Evolutionary conservation across 2,113 vertebrate species (phyloP), one percentile per base, ranked within the genome.

Genomic region (Dipodomys ordii): DNA sequence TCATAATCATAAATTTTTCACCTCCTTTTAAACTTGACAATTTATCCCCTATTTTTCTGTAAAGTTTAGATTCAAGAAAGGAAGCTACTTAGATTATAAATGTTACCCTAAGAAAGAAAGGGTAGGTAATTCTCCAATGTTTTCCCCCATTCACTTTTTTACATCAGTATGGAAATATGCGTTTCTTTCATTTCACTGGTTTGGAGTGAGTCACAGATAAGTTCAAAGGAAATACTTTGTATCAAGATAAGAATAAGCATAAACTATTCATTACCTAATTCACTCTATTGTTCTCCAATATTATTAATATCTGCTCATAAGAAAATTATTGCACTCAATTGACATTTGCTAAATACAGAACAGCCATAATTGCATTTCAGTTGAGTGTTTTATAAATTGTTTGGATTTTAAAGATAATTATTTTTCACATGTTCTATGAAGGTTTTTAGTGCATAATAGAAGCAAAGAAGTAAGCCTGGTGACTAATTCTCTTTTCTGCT

Each of bases 381-480:
- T 79, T 88, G 92, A 87, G 27, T 25, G 62, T 81, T 53, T 78
- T 88, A 87, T 20, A 80, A 86, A 49, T 35, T 65, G 8, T 46
- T 49, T 6, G 32, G 6, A 80, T 85, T 30, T 79, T 32, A 73
- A 87, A 77, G 27, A 53, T 13, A n/a, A 82, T 85, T 83, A 68
- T 79, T 87, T 91, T 90, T 64, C 57, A 39, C 35, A 49, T 60
- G 19, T 83, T 27, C 13, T 5, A 27, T 22, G 15, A 28, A 82
- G 2, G 16, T 3, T 22, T 83, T 15, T 0, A 39, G 7, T 81
- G 44, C 6, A 39, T 87, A 49, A 94, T 49, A 68, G 44, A n/a
- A 73, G 67, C 25, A 95, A 68, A 79, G 76, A 87, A 67, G 74
- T 82, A 65, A 39, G 6, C 46, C 91, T 95, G 78, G 23, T 94